Evolutionary conservation across 2,888 invertebrate species (phyloP).

Genomic region (Drosophila nr. perissopoda): DNA sequence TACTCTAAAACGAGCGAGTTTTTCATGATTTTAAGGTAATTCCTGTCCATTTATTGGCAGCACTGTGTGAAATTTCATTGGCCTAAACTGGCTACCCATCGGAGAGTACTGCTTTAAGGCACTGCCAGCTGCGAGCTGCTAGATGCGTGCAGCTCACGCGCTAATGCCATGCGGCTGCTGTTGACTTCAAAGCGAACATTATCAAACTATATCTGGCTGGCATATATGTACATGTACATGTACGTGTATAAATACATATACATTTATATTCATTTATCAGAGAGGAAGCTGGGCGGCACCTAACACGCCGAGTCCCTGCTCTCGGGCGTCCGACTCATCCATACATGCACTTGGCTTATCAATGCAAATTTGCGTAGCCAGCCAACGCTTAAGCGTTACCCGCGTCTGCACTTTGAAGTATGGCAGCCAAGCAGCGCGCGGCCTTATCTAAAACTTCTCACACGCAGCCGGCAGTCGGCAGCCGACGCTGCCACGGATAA

Average conservation of each 20-base stretch:
- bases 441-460: conserved; percentile 79
- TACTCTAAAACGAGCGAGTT: neutral
- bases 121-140: neutral
- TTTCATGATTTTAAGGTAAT: neutral
- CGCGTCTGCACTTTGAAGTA: conserved; percentile 52
- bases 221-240: conserved; percentile 8
- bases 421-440: conserved; percentile 52
- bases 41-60: neutral
- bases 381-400: conserved; percentile 20
- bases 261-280: conserved; percentile 23
- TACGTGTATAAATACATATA: neutral
- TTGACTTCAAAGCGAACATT: conserved; percentile 60
- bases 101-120: neutral
- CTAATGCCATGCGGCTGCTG: conserved; percentile 21
- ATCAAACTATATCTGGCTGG: conserved; percentile 33
- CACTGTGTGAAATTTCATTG: neutral
- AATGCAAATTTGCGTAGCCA: conserved; percentile 66
- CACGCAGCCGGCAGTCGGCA: conserved; percentile 61
- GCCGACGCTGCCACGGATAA: conserved; percentile 42
- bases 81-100: neutral
- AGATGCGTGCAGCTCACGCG: conserved; percentile 23
- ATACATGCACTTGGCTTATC: conserved; percentile 49
- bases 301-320: conserved; percentile 34
- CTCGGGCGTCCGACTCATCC: conserved; percentile 6
- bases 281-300: conserved; percentile 52